Conservation (phyloP, 1,140 invertebrate genomes). For the Drosophila kurseongensis region DNA sequence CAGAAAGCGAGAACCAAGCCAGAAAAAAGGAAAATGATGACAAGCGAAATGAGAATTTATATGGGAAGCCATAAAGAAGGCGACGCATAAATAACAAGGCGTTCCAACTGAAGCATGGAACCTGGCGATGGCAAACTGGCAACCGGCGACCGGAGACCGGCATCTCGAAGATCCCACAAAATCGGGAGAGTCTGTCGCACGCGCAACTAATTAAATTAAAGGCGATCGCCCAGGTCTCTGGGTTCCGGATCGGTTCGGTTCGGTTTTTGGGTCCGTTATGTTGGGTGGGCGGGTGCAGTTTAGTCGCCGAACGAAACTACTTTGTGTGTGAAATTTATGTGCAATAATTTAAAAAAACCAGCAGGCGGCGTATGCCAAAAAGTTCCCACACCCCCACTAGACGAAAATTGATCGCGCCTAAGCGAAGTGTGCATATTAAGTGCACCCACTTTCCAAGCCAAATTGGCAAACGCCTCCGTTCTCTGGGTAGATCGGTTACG, state of each 20-base stretch:
- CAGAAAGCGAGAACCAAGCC: slow-evolving; percentile 17
- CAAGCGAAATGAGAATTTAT: slow-evolving; percentile 77
- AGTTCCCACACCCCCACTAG: slow-evolving; percentile 69
- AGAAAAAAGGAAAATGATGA: slow-evolving; percentile 62
- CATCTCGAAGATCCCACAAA: slow-evolving; percentile 30
- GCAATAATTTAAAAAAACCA: slow-evolving; percentile 52
- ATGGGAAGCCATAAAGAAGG: slow-evolving; percentile 79
- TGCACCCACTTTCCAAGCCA: slow-evolving; percentile 56
- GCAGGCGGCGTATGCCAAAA: slow-evolving; percentile 22
- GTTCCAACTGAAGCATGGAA: slow-evolving; percentile 69
- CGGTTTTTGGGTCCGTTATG: slow-evolving; percentile 47
- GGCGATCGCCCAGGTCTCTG: slow-evolving; percentile 52
- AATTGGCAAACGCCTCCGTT: slow-evolving; percentile 67
- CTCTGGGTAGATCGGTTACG: slow-evolving; percentile 32
- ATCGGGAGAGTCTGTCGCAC: slow-evolving; percentile 46
- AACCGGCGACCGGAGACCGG: slow-evolving; percentile 2
- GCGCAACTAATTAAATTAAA: slow-evolving; percentile 81
- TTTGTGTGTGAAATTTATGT: slow-evolving; percentile 72
- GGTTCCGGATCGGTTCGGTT: slow-evolving; percentile 17
- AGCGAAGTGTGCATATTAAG: slow-evolving; percentile 42
- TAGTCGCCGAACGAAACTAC: slow-evolving; percentile 38
- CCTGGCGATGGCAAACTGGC: slow-evolving; percentile 36
- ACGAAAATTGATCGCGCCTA: slow-evolving; percentile 44
- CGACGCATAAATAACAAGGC: slow-evolving; percentile 73
- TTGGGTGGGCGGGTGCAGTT: slow-evolving; percentile 34